Evolutionary conservation across 2,113 vertebrate species (phyloP).

Genomic region (Tragulus kanchil): DNA sequence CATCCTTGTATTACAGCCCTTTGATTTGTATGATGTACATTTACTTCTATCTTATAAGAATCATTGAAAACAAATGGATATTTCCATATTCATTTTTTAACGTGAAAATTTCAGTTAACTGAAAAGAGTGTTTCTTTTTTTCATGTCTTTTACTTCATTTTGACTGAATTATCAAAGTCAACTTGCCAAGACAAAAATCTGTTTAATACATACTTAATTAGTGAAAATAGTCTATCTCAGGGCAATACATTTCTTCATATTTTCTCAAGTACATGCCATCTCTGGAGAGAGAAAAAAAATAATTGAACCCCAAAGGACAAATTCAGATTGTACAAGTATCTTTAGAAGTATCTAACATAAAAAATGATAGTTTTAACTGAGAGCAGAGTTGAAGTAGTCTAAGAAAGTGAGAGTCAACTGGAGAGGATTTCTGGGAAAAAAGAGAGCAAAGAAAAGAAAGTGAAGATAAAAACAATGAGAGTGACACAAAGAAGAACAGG

Average conservation of each 20-base stretch:
- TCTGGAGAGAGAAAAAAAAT: not conserved
- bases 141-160: conserved; percentile 3
- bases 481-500: not conserved
- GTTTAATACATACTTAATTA: not conserved
- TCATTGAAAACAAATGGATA: conserved; percentile 2
- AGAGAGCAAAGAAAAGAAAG: not conserved
- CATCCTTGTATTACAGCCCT: not conserved
- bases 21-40: conserved; percentile 4
- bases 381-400: not conserved
- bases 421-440: not conserved
- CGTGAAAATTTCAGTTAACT: not conserved
- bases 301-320: not conserved
- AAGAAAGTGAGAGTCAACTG: not conserved
- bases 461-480: not conserved
- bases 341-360: not conserved
- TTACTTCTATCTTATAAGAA: not conserved
- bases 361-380: conserved; percentile 15
- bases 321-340: not conserved
- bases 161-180: conserved; percentile 10
- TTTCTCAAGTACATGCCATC: not conserved
- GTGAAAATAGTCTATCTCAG: not conserved
- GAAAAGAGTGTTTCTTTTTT: conserved; percentile 19
- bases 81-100: conserved; percentile 29
- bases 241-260: not conserved
- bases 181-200: not conserved